These are phyloP conservation scores for Ophiothrix spiculata DNA, from an alignment of 35 echinoderm and acorn worm genomes.

Conservation along the genomic window DNA sequence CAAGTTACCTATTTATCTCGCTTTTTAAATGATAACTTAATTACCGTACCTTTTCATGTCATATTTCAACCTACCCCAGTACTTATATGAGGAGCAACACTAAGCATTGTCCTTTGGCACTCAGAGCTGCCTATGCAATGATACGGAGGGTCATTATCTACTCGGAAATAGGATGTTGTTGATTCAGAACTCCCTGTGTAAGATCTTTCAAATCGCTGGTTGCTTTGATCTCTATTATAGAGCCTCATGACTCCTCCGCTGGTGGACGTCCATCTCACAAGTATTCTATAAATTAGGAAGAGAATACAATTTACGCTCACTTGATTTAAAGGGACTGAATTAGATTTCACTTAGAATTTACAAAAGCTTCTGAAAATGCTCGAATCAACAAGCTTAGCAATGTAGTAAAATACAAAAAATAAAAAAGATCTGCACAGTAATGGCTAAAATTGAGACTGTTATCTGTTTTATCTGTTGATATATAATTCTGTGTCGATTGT, in stretches of 20 bases:
- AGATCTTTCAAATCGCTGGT: neutral
- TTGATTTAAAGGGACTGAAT: no score
- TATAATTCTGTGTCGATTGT: no score
- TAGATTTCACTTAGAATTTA: no score
- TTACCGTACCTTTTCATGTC: neutral
- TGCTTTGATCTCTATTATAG: neutral
- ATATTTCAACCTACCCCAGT: neutral
- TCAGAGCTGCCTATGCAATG: neutral
- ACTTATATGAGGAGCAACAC: neutral
- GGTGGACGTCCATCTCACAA: neutral
- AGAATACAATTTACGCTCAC: no score
- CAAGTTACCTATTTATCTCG: neutral
- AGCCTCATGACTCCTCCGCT: slow-evolving; percentile 14
- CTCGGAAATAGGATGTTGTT: neutral
- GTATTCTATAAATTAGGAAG: neutral
- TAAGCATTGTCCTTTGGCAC: slow-evolving; percentile 19
- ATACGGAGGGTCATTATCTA: slow-evolving; percentile 6
- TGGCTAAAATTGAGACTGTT: no score
- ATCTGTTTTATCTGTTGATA: no score
- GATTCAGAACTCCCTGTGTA: neutral
- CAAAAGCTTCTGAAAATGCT: no score
- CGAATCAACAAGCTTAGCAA: no score
- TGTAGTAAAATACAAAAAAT: no score
- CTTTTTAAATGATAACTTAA: neutral
- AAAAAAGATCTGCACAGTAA: no score